Base-by-base conservation (phyloP, 2,888 invertebrate genomes). In the Sympetrum striolatum region DNA sequence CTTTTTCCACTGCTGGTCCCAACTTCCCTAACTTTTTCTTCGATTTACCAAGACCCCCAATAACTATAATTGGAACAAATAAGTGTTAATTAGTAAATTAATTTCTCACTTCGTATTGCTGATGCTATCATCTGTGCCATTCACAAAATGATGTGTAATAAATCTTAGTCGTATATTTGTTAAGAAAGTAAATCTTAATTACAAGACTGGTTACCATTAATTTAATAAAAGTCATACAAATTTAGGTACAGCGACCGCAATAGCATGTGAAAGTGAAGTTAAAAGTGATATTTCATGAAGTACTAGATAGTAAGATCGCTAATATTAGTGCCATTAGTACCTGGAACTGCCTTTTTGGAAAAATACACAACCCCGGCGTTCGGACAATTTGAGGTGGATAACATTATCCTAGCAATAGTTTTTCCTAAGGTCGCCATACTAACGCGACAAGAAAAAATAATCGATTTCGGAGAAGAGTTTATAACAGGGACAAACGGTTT, bases 1-100 rank as follows among this genome's bases (percentile, higher is more conserved):
- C 96, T 93, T 97, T 97, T 93, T 97, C 96, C 92, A 96, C 94
- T 15, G 95, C 92, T 2, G 95, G 95, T 0, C 96, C 95, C 3
- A 95, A 92, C 93, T 96, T 96, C 18, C 95, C 96, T 0, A 94
- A 92, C 93, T 96, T 96, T 93, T 96, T 96, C 92, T 95, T 95
- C 80, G 94, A 92, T 91, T 93, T 93, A 91, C 93, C 94, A 39
- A 93, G 91, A 60, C 92, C 91, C 31, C 92, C 91, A 90, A 92
- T 92, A 80, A 91, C 92, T 92, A 22, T 22, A 81, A 80, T 15
- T 73, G 14, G 18, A 37, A 25, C 8, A 81, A 35, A 12, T n/a
- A n/a, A n/a, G n/a, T n/a, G n/a, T n/a, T n/a, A n/a, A n/a, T n/a
- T n/a, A n/a, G n/a, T n/a, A 25, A 73, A 2, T 73, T 25, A 10